A percentile compares a stretch with the other conserved stretches of the same genome.
phyloP scores from a whole-genome alignment of 1,140 invertebrate species.

The Eupeodes corollae region DNA sequence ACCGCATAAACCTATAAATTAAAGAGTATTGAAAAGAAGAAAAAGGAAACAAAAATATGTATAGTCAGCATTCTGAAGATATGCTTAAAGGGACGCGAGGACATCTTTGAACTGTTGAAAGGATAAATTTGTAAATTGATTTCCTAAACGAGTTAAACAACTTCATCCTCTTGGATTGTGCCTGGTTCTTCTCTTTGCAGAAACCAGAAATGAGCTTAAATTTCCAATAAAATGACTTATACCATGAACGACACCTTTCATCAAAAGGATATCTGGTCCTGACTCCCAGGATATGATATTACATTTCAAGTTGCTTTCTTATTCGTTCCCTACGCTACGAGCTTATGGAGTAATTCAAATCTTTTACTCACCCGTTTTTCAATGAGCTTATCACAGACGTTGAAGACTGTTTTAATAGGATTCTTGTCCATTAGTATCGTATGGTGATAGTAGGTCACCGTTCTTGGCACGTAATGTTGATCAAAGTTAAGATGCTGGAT shows the following conservation, averaged over 20 bases:
- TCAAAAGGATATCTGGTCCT: too few relatives aligned
- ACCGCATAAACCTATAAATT: slow-evolving; percentile 70
- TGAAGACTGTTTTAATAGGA: slow-evolving; percentile 85
- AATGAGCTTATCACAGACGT: slow-evolving; percentile 83
- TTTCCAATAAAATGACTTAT: too few relatives aligned
- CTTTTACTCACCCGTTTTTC: slow-evolving; percentile 54
- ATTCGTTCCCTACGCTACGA: neutral
- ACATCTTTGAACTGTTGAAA: too few relatives aligned
- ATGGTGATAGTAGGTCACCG: slow-evolving; percentile 71
- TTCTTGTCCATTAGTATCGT: slow-evolving; percentile 88
- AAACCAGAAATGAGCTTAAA: too few relatives aligned
- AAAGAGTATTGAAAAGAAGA: slow-evolving; percentile 6
- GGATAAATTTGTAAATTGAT: too few relatives aligned
- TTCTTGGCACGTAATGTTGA: slow-evolving; percentile 63
- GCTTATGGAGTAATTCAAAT: neutral
- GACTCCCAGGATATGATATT: too few relatives aligned
- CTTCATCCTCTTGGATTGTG: too few relatives aligned
- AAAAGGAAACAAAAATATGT: neutral
- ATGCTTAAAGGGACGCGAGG: too few relatives aligned
- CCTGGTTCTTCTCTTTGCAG: too few relatives aligned
- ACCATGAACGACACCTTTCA: too few relatives aligned
- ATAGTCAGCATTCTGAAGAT: too few relatives aligned
- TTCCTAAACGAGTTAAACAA: too few relatives aligned
- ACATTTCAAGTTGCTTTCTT: neutral
- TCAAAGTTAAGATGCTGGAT: slow-evolving; percentile 55